Base-by-base conservation (phyloP, 2,113 vertebrate genomes). In the Strix aluco region DNA sequence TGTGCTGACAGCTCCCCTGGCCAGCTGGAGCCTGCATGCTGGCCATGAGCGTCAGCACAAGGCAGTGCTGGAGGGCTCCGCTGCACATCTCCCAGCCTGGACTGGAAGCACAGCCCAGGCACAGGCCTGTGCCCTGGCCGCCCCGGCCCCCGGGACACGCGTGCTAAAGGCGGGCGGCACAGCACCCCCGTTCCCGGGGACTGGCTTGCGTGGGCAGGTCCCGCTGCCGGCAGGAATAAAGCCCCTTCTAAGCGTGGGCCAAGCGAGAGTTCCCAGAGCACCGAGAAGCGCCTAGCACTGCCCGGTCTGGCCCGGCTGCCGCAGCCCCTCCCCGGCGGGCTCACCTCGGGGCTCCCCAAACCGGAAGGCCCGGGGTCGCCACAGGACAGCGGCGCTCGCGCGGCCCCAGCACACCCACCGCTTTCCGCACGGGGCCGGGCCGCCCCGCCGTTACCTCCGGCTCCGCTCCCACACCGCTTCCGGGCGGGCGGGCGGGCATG, bases 11-110 rank as follows among this genome's bases (percentile, higher is more conserved):
- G 29, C 8, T 25, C 17, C 40, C 21, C 23, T 3, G 11, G 57
- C 38, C 81, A 13, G 49, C 29, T 0, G 21, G 16, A 59, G 57
- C 7, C 2, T 3, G 15, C 23, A 2, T 0, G 51, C 22, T 3
- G 69, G 34, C 22, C 34, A 38, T 1, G 29, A 30, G n/a, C 5
- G 9, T 16, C 54, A 21, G 36, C 2, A 13, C 44, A 4, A 3
- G 52, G 25, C 18, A 14, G 59, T 10, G 15, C 30, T 8, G 59
- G 42, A 34, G 38, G 36, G 32, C 36, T 67, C 42, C 4, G 11
- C 47, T 5, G 46, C n/a, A 4, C 46, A 20, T 22, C 62, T 3
- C 58, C 27, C 49, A 5, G 5, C 18, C 15, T 7, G 38, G 17
- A 10, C 63, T 2, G 62, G 63, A 14, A 36, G 54, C 83, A 12